A percentile compares a stretch with the other conserved stretches of the same genome.
Conservation (phyloP, 53 echinoderm and acorn worm species). For the Arbacia lixula region DNA sequence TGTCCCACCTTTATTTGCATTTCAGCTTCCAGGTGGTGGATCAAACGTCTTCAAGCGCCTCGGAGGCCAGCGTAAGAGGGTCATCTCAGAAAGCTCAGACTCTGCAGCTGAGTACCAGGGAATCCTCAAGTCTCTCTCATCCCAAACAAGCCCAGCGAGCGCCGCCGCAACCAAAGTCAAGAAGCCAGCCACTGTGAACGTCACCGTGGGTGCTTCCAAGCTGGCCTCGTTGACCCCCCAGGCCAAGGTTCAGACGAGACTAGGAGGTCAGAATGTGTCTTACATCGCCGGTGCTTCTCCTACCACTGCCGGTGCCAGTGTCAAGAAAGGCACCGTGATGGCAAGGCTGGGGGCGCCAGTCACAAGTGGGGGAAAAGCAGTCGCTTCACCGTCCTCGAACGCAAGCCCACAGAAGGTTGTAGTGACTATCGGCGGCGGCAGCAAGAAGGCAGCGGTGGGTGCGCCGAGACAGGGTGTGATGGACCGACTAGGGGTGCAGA, state of each 20-base stretch:
- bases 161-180: slow-evolving; percentile 36
- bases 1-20: too few relatives aligned
- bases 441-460: not conserved
- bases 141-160: slow-evolving; percentile 29
- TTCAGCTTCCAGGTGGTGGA: not conserved
- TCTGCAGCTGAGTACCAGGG: slow-evolving; percentile 75
- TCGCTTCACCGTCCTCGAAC: not conserved
- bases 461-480: slow-evolving; percentile 39
- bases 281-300: not conserved
- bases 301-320: not conserved
- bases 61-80: slow-evolving; percentile 61
- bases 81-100: slow-evolving; percentile 33
- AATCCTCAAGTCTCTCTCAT: slow-evolving; percentile 67
- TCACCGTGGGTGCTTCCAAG: slow-evolving; percentile 46
- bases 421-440: slow-evolving; percentile 60
- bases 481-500: slow-evolving; percentile 84
- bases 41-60: slow-evolving; percentile 80
- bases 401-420: slow-evolving; percentile 57
- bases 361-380: not conserved
- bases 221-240: slow-evolving; percentile 10
- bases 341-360: slow-evolving; percentile 25
- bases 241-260: slow-evolving; percentile 7
- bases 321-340: slow-evolving; percentile 4
- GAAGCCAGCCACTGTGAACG: slow-evolving; percentile 7
- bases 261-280: not conserved